Conservation (phyloP, 2,797 vertebrate genomes). For the Pelochelys cantorii region DNA sequence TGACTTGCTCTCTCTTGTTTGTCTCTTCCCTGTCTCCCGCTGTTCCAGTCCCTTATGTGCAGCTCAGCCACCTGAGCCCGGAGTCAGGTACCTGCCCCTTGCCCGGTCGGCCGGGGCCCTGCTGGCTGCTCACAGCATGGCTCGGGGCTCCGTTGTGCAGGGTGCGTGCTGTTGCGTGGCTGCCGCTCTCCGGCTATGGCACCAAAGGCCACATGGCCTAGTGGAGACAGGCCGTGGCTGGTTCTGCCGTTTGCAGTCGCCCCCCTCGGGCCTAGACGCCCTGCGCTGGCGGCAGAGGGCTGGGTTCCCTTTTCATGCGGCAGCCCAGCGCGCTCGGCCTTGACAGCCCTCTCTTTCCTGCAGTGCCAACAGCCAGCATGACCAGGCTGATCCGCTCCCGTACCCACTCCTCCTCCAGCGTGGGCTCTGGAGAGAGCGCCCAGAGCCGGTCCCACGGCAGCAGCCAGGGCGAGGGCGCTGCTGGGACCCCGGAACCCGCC, state of each 20-base stretch:
- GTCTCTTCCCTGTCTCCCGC: slow-evolving; percentile 79
- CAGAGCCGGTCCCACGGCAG: slow-evolving; percentile 86
- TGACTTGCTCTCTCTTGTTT: slow-evolving; percentile 70
- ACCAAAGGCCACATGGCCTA: slow-evolving; percentile 51
- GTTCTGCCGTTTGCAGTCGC: slow-evolving; percentile 16
- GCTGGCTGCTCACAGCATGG: slow-evolving; percentile 79
- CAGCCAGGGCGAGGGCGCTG: slow-evolving; percentile 83
- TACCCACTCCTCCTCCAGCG: slow-evolving; percentile 92
- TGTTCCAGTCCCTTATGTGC: slow-evolving; percentile 89
- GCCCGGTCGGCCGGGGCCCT: slow-evolving; percentile 46
- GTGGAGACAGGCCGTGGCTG: not conserved
- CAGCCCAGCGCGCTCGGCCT: not conserved
- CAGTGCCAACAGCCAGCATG: slow-evolving; percentile 95
- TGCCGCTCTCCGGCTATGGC: slow-evolving; percentile 41
- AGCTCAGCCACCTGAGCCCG: slow-evolving; percentile 93
- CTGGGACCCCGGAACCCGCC: slow-evolving; percentile 76
- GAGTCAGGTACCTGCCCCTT: slow-evolving; percentile 92
- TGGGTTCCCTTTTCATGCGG: not conserved
- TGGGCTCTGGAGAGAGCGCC: slow-evolving; percentile 86
- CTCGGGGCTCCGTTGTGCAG: not conserved
- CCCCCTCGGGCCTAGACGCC: slow-evolving; percentile 46
- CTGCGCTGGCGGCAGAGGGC: too few species aligned
- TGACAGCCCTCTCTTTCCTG: slow-evolving; percentile 57
- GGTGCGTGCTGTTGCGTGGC: slow-evolving; percentile 62
- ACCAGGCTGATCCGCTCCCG: slow-evolving; percentile 92